Conservation (phyloP, 2,888 invertebrate species). For the Arge pagana region DNA sequence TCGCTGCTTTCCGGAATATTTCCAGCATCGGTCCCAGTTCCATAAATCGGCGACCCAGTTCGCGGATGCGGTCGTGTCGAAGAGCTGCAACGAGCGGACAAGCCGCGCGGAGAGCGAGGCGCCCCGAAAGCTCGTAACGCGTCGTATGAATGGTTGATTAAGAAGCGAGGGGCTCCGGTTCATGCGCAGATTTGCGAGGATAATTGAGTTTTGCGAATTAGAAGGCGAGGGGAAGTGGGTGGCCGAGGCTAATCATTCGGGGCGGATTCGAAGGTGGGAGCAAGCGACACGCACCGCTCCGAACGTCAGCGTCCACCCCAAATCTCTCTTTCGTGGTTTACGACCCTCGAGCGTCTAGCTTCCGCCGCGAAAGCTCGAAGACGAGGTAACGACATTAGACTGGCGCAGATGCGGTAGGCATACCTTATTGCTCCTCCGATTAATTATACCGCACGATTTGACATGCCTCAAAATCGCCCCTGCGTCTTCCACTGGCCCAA, state of each 20-base stretch:
- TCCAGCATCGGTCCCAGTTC: too few species aligned
- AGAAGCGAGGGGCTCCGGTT: too few species aligned
- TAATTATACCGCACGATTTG: slow-evolving; percentile 54
- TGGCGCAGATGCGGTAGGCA: slow-evolving; percentile 48
- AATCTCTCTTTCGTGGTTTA: slow-evolving; percentile 16
- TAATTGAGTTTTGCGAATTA: slow-evolving; percentile 23
- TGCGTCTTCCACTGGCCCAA: too few species aligned
- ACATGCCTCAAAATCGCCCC: too few species aligned
- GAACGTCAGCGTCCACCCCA: slow-evolving; percentile 5
- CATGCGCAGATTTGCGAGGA: slow-evolving; percentile 21
- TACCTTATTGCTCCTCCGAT: slow-evolving; percentile 50
- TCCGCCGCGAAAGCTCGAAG: slow-evolving; percentile 1
- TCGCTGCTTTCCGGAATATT: too few species aligned
- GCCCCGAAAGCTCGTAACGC: too few species aligned
- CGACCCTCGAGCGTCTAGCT: slow-evolving; percentile 13
- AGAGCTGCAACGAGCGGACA: not conserved
- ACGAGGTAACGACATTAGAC: slow-evolving; percentile 37
- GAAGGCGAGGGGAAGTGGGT: too few species aligned
- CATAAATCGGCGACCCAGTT: too few species aligned
- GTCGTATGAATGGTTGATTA: too few species aligned
- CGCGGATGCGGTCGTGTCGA: too few species aligned
- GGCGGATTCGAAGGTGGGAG: slow-evolving; percentile 10
- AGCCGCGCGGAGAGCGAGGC: not conserved
- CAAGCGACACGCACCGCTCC: not conserved
- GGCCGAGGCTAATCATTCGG: slow-evolving; percentile 23